phyloP scores from a whole-genome alignment of 2,113 vertebrate species.

The Burhinus oedicnemus region DNA sequence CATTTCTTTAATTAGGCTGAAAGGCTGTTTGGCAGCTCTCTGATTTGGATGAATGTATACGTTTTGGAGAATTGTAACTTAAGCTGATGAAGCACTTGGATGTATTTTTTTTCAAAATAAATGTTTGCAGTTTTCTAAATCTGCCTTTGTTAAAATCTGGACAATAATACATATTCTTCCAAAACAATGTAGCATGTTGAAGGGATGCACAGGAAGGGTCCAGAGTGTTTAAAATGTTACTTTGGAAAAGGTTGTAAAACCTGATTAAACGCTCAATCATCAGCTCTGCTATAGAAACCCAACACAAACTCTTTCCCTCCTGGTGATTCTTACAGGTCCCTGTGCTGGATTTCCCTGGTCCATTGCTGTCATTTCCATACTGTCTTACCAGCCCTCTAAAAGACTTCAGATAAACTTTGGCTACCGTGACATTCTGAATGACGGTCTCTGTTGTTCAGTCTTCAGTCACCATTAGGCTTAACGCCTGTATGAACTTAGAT shows the following conservation, averaged over 20 bases:
- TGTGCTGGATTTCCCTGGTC: not conserved
- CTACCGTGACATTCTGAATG: rapidly evolving
- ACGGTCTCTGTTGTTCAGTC: too few relatives aligned
- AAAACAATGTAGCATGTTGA: too few relatives aligned
- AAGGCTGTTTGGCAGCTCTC: not conserved
- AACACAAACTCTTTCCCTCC: not conserved
- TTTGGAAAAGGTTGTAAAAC: not conserved
- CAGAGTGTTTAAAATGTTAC: not conserved
- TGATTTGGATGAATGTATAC: not conserved
- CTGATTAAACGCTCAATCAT: not conserved
- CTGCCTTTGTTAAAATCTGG: too few relatives aligned
- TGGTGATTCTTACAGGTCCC: not conserved
- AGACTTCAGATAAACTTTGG: not conserved
- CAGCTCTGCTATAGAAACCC: not conserved
- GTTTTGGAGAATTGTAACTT: not conserved
- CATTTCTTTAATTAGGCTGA: not conserved
- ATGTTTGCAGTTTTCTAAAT: not conserved
- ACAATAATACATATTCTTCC: too few relatives aligned
- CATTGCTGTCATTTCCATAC: not conserved
- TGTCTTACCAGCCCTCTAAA: not conserved
- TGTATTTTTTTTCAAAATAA: rapidly evolving
- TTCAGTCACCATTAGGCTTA: not conserved
- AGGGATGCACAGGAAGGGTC: not conserved
- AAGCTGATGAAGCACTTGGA: not conserved
- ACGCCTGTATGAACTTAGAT: not conserved